A percentile compares a stretch with the other conserved stretches of the same genome.
Evolutionary conservation across 2,797 vertebrate genomes (phyloP).

Genomic region (Catamblyrhynchus diadema): DNA sequence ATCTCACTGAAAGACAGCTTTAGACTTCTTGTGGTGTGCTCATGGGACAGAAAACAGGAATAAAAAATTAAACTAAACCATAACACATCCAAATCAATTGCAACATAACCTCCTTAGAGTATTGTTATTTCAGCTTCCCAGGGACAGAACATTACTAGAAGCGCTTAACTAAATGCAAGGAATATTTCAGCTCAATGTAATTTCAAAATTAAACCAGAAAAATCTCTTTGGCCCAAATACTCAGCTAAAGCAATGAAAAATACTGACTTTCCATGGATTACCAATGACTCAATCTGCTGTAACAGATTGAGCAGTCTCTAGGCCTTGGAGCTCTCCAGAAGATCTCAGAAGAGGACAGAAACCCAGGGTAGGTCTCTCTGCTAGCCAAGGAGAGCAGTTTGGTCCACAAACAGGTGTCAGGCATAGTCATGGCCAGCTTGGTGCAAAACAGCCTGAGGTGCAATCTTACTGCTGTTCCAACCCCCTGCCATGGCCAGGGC

Average conservation of each 20-base stretch:
- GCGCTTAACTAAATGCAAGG: neutral
- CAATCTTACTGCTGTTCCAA: neutral
- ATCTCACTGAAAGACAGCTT: neutral
- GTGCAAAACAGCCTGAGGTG: neutral
- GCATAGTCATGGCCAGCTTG: accelerated
- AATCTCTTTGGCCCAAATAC: neutral
- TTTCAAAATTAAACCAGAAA: neutral
- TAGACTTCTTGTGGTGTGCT: neutral
- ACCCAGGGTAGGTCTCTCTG: neutral
- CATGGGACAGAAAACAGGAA: neutral
- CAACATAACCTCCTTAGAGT: neutral
- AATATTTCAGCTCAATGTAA: neutral
- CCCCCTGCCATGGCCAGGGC: neutral
- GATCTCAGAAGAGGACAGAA: neutral
- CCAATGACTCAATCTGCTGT: neutral
- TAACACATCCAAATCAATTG: neutral
- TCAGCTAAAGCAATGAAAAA: neutral
- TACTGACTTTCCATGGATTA: neutral
- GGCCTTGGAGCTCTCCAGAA: neutral
- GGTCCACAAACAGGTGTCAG: neutral
- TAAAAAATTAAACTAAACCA: neutral
- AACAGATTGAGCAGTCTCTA: neutral
- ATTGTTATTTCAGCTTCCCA: neutral
- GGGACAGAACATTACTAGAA: neutral
- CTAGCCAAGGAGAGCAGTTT: neutral